Conservation (phyloP, 2,113 vertebrate genomes). For the cat (Felis catus) region DNA sequence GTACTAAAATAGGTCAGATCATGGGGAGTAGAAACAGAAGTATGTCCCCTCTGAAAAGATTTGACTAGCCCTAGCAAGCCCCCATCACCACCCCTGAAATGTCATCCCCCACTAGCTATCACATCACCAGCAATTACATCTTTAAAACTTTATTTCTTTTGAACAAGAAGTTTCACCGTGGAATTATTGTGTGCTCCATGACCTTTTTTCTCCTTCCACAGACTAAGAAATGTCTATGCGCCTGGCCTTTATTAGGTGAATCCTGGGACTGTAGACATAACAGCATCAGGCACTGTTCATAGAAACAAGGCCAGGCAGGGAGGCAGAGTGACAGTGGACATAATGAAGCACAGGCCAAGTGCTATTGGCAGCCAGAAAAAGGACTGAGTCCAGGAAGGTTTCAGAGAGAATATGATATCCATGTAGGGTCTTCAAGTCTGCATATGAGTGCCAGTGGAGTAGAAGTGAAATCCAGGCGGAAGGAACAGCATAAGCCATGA, state of each 20-base stretch:
- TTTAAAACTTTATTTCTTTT: slow-evolving; percentile 19
- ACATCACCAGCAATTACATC: not conserved
- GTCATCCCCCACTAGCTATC: not conserved
- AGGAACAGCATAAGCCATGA: not conserved
- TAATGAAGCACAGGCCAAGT: not conserved
- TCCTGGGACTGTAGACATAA: not conserved
- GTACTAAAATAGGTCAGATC: slow-evolving; percentile 21
- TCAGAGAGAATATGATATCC: not conserved
- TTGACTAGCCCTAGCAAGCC: not conserved
- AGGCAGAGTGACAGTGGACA: not conserved
- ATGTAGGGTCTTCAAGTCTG: not conserved
- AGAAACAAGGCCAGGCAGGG: not conserved
- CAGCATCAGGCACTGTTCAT: not conserved
- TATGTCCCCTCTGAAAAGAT: not conserved
- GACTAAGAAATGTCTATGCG: not conserved
- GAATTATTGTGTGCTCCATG: not conserved
- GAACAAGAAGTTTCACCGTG: not conserved
- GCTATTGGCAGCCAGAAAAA: not conserved
- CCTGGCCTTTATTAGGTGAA: not conserved
- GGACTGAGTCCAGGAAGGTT: not conserved
- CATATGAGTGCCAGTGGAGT: not conserved
- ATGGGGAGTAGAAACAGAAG: not conserved
- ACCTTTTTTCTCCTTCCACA: not conserved
- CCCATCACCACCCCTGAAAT: not conserved
- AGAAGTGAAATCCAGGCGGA: not conserved